Percentiles rank a stretch among this genome's conserved stretches.
These are phyloP conservation scores for Python bivittatus DNA, from an alignment of 2,113 vertebrate species.

Conservation along the genomic window DNA sequence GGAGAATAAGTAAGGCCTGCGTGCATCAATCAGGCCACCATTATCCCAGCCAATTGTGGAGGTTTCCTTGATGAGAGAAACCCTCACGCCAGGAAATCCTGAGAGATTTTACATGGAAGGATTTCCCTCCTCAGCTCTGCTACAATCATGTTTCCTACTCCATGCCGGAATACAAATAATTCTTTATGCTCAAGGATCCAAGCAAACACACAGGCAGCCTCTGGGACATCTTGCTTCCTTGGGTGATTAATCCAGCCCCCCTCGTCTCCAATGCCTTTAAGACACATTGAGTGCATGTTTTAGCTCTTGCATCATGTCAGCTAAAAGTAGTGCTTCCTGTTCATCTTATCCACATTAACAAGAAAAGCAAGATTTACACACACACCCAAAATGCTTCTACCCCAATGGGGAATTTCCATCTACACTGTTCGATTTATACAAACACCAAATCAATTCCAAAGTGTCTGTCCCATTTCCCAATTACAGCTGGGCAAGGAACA, in stretches of 20 bases:
- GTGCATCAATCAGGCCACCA: constrained; percentile 56
- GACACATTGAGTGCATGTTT: background rate
- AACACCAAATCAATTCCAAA: background rate
- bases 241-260: background rate
- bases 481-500: background rate
- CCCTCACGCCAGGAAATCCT: constrained; percentile 37
- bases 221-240: background rate
- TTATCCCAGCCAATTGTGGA: constrained; percentile 46
- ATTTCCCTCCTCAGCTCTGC: fast-evolving
- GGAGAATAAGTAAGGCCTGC: background rate
- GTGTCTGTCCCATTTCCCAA: background rate
- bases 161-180: background rate
- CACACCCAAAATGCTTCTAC: background rate
- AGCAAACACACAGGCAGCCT: background rate
- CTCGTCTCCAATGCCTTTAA: background rate
- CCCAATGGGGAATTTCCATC: background rate
- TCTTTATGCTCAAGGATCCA: background rate
- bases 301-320: background rate
- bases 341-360: background rate
- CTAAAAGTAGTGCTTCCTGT: fast-evolving
- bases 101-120: background rate
- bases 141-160: constrained; percentile 10
- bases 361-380: background rate
- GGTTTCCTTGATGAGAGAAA: fast-evolving
- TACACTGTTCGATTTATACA: background rate